Evolutionary conservation across 53 echinoderm and acorn worm species (phyloP), one percentile per base, ranked within the genome.

Genomic region (Zoroaster sp.): DNA sequence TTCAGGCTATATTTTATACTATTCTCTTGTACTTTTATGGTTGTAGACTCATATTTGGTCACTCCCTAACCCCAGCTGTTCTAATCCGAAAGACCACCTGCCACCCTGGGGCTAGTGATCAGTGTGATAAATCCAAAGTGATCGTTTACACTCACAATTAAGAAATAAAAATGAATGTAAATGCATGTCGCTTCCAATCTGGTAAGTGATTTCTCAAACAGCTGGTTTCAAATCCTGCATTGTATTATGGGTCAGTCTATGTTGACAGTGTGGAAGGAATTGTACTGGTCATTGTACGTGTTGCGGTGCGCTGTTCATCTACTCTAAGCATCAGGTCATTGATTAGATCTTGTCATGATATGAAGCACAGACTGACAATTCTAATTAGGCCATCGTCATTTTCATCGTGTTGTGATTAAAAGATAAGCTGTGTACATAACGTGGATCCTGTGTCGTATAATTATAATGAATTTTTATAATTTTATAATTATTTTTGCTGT

Each of bases 131-230:
- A 66, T 28, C 82, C 43, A 42, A 32, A 66, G 31, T 82, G 82
- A 82, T 82, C 66, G 66, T 82, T 67, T 82, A 82, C 82, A 67
- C 43, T 28, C 30, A 68, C 68, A 44, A 45, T 67, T 82, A 30
- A 33, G 82, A 82, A 82, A 82, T 82, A 82, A 82, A 82, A 82
- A 82, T 82, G 66, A 66, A 82, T 43, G 82, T 82, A 34, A 82
- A 66, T 67, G 82, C 44, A 32, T 66, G 66, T 82, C 82, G 31
- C 5, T n/a, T 5, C 8, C 68, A 82, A 78, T 78, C 68, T 42
- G 82, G 65, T 18, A 43, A 67, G 42, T 67, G 82, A 82, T 82
- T 14, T 40, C 15, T 67, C 68, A 66, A 32, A 68, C 82, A 82
- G 82, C 82, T 82, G 82, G 30, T 41, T 31, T 82, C 25, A 5